Base-by-base conservation (phyloP, 2,113 vertebrate genomes). In the Panthera leo region DNA sequence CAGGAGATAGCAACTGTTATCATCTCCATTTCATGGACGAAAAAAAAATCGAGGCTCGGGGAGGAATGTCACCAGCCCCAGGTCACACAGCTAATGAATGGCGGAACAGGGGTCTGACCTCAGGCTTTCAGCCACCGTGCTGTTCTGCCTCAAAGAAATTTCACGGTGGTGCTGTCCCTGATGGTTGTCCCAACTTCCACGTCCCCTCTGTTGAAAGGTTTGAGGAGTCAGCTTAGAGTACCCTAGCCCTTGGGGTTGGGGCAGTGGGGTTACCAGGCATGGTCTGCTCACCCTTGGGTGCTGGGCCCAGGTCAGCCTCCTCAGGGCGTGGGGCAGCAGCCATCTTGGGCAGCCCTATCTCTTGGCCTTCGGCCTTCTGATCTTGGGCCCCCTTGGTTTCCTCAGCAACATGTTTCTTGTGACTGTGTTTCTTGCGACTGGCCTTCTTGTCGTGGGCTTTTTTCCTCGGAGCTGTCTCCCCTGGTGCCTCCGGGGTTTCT, bases 401-500 rank as follows among this genome's bases (percentile, higher is more conserved):
- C 55, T 92, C 86, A 0, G 18, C 68, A 1, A 2, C 3, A 0
- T 16, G 84, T 10, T 94, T 97, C 97, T 42, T 89, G 5, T 63
- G 76, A 7, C 73, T 0, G 0, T 61, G 45, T 45, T 96, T 98
- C 93, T 71, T 97, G 58, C 29, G 76, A 51, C 76, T 67, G 1
- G 98, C 95, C 15, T 98, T 98, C 79, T 97, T 99, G 36, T 99
- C 98, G 0, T 98, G 98, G 29, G 23, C 84, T 39, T 89, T 98
- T 92, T 97, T 99, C 86, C 73, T 98, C 82, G 39, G 5, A 27
- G 27, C 67, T 34, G 76, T 76, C 53, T 95, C 89, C 21, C 61
- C 85, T 0, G 5, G 8, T 1, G 82, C 0, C 55, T 95, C 98
- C 0, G 71, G 65, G 87, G 45, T 2, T 21, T 94, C 96, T 15